Evolutionary conservation across 1,140 invertebrate genomes (phyloP).

Genomic region (Heterodera carotae): DNA sequence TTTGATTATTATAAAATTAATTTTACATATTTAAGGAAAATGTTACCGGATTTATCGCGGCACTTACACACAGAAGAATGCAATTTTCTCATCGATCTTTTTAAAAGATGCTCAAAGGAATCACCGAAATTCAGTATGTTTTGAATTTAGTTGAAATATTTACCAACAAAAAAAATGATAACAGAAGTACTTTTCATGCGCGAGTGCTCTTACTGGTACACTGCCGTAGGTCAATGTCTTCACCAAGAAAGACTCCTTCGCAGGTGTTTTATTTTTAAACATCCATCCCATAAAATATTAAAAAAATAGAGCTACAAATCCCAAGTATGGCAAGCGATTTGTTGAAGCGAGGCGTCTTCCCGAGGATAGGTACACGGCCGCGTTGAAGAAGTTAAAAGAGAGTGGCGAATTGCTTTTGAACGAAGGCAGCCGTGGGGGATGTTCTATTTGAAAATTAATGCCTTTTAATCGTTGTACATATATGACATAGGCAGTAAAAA

Average conservation of each 20-base stretch:
- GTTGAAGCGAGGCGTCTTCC: constrained; percentile 54
- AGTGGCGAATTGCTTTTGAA: constrained; percentile 46
- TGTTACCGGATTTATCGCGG: constrained; percentile 66
- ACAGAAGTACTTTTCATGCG: not conserved
- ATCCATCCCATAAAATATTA: not conserved
- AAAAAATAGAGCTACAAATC: constrained; percentile 56
- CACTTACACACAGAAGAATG: constrained; percentile 69
- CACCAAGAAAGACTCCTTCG: constrained; percentile 62
- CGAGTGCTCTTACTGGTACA: constrained; percentile 57
- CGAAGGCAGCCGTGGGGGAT: constrained; percentile 39
- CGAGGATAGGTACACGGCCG: constrained; percentile 58
- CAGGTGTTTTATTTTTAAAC: constrained; percentile 44
- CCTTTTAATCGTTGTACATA: too few species aligned
- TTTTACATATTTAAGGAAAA: constrained; percentile 29
- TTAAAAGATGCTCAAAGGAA: constrained; percentile 70
- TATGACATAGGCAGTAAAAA: too few species aligned
- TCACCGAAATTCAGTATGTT: constrained; percentile 16
- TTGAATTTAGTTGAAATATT: not conserved
- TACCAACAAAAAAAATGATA: not conserved
- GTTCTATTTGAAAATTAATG: constrained; percentile 48
- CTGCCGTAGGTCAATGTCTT: constrained; percentile 61
- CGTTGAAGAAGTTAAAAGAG: constrained; percentile 55
- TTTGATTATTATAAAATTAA: not conserved
- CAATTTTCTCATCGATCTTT: constrained; percentile 72
- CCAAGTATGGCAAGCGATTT: constrained; percentile 52